Evolutionary conservation across 23 tunicate genomes (phyloP), one percentile per base, ranked within the genome.

Genomic region (Corella eumyota): DNA sequence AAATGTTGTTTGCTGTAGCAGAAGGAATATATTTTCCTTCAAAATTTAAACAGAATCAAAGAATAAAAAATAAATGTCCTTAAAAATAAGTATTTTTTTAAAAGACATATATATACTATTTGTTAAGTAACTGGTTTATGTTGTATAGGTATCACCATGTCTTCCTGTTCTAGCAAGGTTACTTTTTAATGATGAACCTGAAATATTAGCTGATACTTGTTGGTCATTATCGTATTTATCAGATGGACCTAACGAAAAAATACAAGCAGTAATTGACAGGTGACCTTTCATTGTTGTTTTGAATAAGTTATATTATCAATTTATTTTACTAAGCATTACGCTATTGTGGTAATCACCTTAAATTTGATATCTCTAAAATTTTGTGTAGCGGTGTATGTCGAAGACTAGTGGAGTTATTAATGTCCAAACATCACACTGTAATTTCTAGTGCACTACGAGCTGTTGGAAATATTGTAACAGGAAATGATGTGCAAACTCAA

Each of bases 381-480:
- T n/a, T n/a, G n/a, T n/a, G n/a, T 44, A 72, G 86, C 46, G 88
- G 95, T 13, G 78, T 93, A 0, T 73, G 86, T 32, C 61, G 86
- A 17, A 65, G 90, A n/a, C 52, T 93, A 59, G 94, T 93, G 6
- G 95, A 84, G 40, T 50, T 93, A 1, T 65, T 84, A 3, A 45
- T 58, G 36, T 77, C 74, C 59, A 47, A 55, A 22, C 62, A 79
- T 36, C 78, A 61, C 47, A 11, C 81, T 2, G 87, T 93, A 11
- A 80, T 93, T 3, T 79, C 93, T n/a, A 87, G 90, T 52, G 94
- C 99, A 6, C 57, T 93, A 25, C 73, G 99, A 49, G 83, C 99
- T n/a, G 78, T 93, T 11, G 99, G 99, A 6, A 93, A 93, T 36
- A 93, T 84, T 30, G 81, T 93, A 17, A 93, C 99, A 4, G 99